Conservation (phyloP, 2,797 vertebrate species). For the Erithacus rubecula region DNA sequence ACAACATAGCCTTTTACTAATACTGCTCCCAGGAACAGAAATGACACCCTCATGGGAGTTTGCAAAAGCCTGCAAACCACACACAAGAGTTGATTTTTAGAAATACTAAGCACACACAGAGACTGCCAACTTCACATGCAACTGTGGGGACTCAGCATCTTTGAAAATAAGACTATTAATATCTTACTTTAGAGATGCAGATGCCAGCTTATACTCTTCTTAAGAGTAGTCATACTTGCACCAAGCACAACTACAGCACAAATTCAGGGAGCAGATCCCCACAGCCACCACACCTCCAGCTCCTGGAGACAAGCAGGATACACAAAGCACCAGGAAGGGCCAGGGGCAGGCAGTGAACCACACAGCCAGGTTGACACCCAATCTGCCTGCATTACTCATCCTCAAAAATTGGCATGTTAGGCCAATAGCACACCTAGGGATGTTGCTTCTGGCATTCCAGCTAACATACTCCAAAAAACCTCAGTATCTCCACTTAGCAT, state of each 20-base stretch:
- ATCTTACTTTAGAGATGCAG: neutral
- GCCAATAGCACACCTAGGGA: neutral
- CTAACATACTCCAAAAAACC: neutral
- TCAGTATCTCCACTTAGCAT: rapidly evolving
- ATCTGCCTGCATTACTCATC: neutral
- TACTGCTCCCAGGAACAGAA: conserved; percentile 46
- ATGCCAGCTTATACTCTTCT: neutral
- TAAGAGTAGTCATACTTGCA: neutral
- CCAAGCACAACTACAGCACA: neutral
- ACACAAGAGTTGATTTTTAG: neutral
- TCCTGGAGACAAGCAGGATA: neutral
- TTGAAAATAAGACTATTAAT: neutral
- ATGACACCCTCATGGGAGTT: conserved; percentile 8
- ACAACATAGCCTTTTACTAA: conserved; percentile 25
- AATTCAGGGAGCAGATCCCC: neutral
- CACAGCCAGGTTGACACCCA: neutral
- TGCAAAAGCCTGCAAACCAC: conserved; percentile 17
- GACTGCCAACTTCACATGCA: neutral
- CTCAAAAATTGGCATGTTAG: neutral
- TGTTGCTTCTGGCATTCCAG: neutral
- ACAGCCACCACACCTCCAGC: neutral
- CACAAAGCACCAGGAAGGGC: neutral
- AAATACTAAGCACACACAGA: neutral
- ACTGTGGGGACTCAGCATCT: neutral
- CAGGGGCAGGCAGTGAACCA: neutral